A percentile compares a stretch with the other conserved stretches of the same genome.
phyloP scores from a whole-genome alignment of 2,113 vertebrate genomes.

The Macroglossus sobrinus region DNA sequence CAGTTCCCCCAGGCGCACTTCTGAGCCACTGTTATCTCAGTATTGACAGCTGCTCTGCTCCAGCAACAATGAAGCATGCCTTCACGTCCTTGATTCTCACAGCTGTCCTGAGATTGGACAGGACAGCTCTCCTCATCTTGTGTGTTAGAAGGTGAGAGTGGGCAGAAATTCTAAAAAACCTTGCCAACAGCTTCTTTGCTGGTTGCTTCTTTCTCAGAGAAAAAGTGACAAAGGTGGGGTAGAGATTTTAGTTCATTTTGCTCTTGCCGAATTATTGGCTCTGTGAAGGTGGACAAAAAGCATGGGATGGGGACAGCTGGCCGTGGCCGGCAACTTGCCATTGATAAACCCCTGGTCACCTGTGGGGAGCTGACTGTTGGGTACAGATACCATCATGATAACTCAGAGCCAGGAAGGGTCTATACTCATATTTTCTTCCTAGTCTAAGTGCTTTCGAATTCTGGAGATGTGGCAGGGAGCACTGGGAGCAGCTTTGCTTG shows the following conservation, averaged over 20 bases:
- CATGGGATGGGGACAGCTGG: not conserved
- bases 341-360: too few species aligned
- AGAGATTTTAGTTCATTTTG: not conserved
- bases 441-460: not conserved
- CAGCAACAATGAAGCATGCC: rapidly evolving
- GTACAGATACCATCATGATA: not conserved
- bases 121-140: not conserved
- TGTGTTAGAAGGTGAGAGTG: not conserved
- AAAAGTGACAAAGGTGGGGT: not conserved
- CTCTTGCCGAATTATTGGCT: not conserved
- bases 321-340: not conserved
- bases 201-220: not conserved
- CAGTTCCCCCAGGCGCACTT: not conserved
- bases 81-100: not conserved
- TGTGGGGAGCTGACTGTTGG: not conserved
- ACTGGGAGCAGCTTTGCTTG: not conserved
- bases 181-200: not conserved
- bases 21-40: not conserved
- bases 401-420: not conserved
- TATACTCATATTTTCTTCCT: not conserved
- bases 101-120: not conserved
- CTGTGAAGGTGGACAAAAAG: not conserved
- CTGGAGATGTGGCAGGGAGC: not conserved
- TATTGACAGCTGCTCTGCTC: too few species aligned
- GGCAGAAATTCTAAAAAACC: not conserved